These are phyloP conservation scores for Bombus affinis DNA, from an alignment of 1,140 invertebrate genomes.

Conservation along the genomic window DNA sequence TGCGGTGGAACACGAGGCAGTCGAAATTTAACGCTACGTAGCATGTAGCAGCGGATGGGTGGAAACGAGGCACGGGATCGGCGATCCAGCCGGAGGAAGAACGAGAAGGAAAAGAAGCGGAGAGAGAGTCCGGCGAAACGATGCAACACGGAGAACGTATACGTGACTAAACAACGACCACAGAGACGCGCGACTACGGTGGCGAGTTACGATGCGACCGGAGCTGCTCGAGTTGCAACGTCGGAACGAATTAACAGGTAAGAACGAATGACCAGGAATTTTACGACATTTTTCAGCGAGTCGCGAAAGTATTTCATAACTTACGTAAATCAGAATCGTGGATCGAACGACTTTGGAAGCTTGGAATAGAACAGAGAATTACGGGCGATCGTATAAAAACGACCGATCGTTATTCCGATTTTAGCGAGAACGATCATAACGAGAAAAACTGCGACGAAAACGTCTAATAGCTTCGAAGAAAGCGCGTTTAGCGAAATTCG, in stretches of 20 bases:
- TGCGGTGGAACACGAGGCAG: conserved; percentile 16
- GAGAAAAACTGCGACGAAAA: background rate
- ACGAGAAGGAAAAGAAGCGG: conserved; percentile 15
- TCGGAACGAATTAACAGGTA: background rate
- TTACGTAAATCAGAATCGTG: too few species aligned
- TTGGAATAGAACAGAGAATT: fast-evolving
- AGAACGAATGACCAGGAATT: background rate
- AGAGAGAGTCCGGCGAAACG: background rate
- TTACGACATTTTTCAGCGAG: background rate
- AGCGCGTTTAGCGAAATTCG: conserved; percentile 24
- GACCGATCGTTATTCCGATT: too few species aligned
- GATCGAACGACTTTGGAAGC: too few species aligned
- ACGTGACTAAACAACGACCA: conserved; percentile 73
- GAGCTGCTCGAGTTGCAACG: conserved; percentile 36
- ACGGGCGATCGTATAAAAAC: too few species aligned
- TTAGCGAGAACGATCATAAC: background rate
- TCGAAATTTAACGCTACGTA: conserved; percentile 49
- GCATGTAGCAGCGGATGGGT: background rate
- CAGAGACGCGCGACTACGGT: conserved; percentile 69
- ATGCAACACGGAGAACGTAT: conserved; percentile 49
- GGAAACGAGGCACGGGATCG: conserved; percentile 6
- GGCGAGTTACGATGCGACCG: conserved; percentile 67
- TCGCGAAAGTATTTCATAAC: too few species aligned
- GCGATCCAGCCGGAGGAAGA: background rate
- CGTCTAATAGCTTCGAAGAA: conserved; percentile 8